These are phyloP conservation scores for Melitaea athalia DNA, from an alignment of 2,888 invertebrate genomes.

Conservation along the genomic window DNA sequence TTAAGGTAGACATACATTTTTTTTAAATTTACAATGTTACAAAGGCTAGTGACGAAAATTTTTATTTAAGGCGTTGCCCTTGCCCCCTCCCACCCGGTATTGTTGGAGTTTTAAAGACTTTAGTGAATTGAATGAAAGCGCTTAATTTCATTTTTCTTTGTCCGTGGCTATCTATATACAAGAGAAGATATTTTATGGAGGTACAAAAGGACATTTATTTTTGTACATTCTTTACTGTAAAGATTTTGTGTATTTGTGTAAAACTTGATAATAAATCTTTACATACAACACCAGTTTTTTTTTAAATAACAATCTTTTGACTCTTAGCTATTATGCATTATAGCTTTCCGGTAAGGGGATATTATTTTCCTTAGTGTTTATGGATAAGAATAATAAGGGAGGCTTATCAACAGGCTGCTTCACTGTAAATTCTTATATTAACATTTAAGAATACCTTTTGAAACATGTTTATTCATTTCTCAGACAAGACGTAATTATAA, in stretches of 20 bases:
- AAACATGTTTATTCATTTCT: too few relatives aligned
- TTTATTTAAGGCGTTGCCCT: constrained; percentile 25
- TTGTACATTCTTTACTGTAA: background rate
- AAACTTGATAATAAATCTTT: background rate
- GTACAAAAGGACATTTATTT: background rate
- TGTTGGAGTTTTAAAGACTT: constrained; percentile 32
- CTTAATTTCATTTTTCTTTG: constrained; percentile 25
- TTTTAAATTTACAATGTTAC: constrained; percentile 34
- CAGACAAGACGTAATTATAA: too few relatives aligned
- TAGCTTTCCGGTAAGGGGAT: too few relatives aligned
- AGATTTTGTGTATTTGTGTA: too few relatives aligned
- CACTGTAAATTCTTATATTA: too few relatives aligned
- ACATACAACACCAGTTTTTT: too few relatives aligned
- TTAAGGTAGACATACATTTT: constrained; percentile 25
- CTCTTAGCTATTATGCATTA: too few relatives aligned
- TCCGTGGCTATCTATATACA: constrained; percentile 1
- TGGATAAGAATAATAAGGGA: too few relatives aligned
- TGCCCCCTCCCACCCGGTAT: constrained; percentile 11
- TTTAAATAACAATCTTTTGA: too few relatives aligned
- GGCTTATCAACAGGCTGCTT: too few relatives aligned
- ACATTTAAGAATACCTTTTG: too few relatives aligned
- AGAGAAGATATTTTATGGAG: background rate
- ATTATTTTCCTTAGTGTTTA: too few relatives aligned
- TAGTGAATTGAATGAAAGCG: constrained; percentile 31
- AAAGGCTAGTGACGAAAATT: constrained; percentile 31